A percentile compares a stretch with the other conserved stretches of the same genome.
Conservation (phyloP, 2,888 invertebrate genomes). For the Chymomyza caudatula region DNA sequence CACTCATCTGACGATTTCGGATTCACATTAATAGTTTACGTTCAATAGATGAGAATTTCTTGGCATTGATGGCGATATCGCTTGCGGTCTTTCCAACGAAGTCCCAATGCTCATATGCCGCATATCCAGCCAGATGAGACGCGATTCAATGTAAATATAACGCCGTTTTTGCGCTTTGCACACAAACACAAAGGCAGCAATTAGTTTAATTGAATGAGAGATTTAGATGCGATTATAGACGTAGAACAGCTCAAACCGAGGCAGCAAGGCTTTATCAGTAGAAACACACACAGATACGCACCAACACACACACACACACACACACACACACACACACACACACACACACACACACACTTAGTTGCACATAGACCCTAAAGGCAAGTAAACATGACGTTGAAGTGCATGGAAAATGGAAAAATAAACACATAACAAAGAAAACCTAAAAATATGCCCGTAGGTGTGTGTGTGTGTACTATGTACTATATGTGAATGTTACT, state of each 20-base stretch:
- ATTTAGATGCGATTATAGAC: constrained; percentile 53
- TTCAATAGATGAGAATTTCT: neutral
- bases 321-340: neutral
- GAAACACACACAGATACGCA: neutral
- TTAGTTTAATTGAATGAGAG: constrained; percentile 64
- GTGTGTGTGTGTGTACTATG: neutral
- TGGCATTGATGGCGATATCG: neutral
- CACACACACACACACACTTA: neutral
- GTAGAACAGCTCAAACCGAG: neutral
- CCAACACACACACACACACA: neutral
- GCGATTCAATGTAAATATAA: neutral
- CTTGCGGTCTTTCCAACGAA: neutral
- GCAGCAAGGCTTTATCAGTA: neutral
- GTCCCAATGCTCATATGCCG: neutral
- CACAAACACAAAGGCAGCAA: constrained; percentile 51
- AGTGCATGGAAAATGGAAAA: neutral
- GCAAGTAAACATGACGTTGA: constrained; percentile 35
- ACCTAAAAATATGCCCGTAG: constrained; percentile 14
- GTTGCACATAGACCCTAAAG: neutral
- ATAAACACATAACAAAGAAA: constrained; percentile 33
- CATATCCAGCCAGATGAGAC: constrained; percentile 10
- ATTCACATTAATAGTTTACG: neutral
- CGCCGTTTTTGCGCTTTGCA: constrained; percentile 39
- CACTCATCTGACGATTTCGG: too few relatives aligned
- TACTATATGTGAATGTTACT: constrained; percentile 11